Percentiles rank a stretch among this genome's conserved stretches.
Conservation (phyloP, 1,140 invertebrate genomes). For the Battus philenor region DNA sequence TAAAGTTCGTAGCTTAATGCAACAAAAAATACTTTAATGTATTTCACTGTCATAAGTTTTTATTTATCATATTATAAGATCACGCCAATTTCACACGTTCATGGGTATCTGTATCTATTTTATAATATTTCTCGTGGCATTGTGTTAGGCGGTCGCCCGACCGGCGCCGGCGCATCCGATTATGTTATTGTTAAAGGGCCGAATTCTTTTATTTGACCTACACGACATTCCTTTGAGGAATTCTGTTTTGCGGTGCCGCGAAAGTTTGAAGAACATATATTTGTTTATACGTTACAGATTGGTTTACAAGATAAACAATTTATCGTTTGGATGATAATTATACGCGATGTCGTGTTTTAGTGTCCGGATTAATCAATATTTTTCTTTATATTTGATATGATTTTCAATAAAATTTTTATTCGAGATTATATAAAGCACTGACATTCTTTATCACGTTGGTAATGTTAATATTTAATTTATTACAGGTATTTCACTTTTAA, state of each 20-base stretch:
- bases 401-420: too few relatives aligned
- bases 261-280: constrained; percentile 31
- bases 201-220: constrained; percentile 60
- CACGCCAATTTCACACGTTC: constrained; percentile 51
- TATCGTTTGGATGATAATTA: constrained; percentile 19
- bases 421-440: too few relatives aligned
- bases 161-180: constrained; percentile 56
- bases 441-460: too few relatives aligned
- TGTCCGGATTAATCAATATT: too few relatives aligned
- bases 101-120: constrained; percentile 33
- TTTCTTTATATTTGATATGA: too few relatives aligned
- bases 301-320: constrained; percentile 19
- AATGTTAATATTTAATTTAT: too few relatives aligned
- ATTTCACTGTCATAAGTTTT: constrained; percentile 10
- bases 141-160: constrained; percentile 41
- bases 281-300: constrained; percentile 30
- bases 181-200: constrained; percentile 60
- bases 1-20: too few relatives aligned
- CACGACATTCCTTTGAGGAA: constrained; percentile 39
- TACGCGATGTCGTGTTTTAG: constrained; percentile 12
- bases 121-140: constrained; percentile 23
- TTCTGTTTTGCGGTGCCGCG: constrained; percentile 40
- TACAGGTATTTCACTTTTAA: too few relatives aligned
- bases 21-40: too few relatives aligned
- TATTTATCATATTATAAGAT: constrained; percentile 20